A percentile compares a stretch with the other conserved stretches of the same genome.
These are phyloP conservation scores for Agrotis clavis DNA, from an alignment of 2,888 invertebrate genomes.

Conservation along the genomic window DNA sequence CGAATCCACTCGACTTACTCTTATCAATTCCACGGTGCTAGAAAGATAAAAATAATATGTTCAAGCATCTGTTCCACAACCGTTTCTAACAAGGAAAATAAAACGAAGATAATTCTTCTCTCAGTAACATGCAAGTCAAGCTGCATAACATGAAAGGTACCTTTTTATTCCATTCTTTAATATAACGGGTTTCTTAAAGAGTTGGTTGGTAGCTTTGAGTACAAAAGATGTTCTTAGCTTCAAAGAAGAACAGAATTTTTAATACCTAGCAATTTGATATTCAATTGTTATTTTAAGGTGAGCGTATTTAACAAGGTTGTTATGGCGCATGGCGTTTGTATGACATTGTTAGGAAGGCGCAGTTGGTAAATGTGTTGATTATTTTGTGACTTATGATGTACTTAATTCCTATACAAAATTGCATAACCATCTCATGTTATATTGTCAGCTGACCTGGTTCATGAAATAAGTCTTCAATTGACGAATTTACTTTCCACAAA, in stretches of 20 bases:
- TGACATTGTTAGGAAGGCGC: no score
- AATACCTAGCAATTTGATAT: constrained; percentile 41
- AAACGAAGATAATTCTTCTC: constrained; percentile 14
- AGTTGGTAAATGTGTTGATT: no score
- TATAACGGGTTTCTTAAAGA: constrained; percentile 44
- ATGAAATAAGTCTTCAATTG: no score
- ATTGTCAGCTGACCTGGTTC: no score
- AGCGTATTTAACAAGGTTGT: no score
- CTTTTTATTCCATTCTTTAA: constrained; percentile 44
- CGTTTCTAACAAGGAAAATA: neutral
- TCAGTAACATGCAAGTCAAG: constrained; percentile 29
- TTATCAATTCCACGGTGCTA: neutral
- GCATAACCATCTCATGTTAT: no score
- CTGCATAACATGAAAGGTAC: constrained; percentile 41
- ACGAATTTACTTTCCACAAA: no score
- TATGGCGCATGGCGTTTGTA: no score
- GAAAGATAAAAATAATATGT: neutral
- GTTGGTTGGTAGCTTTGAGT: constrained; percentile 53
- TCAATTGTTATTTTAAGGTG: constrained; percentile 18
- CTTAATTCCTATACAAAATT: no score
- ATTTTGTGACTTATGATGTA: no score
- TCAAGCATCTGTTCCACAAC: neutral
- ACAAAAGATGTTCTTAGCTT: constrained; percentile 60
- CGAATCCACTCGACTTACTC: no score
- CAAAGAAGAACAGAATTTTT: constrained; percentile 51